Conservation (phyloP, 2,888 invertebrate species). For the Meandrusa payeni region DNA sequence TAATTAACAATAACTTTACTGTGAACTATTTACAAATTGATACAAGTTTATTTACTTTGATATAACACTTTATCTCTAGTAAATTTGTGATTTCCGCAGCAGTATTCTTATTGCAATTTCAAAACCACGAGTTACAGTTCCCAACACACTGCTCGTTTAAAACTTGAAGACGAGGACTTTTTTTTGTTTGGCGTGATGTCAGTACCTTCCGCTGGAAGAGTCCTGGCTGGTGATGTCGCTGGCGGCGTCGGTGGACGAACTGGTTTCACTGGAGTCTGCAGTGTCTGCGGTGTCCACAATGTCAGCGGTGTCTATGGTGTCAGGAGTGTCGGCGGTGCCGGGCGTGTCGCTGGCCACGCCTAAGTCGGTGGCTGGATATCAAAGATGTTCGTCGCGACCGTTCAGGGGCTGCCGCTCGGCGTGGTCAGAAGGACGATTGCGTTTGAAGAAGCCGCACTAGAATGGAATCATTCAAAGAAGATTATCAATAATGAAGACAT, state of each 20-base stretch:
- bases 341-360: slow-evolving; percentile 53
- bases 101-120: no score
- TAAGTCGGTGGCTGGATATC: slow-evolving; percentile 68
- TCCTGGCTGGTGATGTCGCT: slow-evolving; percentile 73
- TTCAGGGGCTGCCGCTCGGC: slow-evolving; percentile 92
- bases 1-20: no score
- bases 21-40: no score
- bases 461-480: slow-evolving; percentile 27
- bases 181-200: slow-evolving; percentile 33
- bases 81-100: no score
- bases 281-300: slow-evolving; percentile 39
- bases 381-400: slow-evolving; percentile 89
- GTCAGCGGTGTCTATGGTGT: slow-evolving; percentile 37
- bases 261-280: slow-evolving; percentile 36
- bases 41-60: no score
- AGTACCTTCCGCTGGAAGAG: slow-evolving; percentile 70
- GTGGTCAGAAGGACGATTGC: slow-evolving; percentile 91
- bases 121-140: no score
- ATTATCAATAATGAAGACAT: no score
- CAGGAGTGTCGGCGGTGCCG: slow-evolving; percentile 37
- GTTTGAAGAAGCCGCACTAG: slow-evolving; percentile 96
- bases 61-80: no score
- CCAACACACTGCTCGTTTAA: no score
- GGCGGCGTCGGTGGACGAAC: slow-evolving; percentile 65
- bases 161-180: slow-evolving; percentile 40